Conservation (phyloP, 2,113 vertebrate genomes). For the Marcusenius ussheri region DNA sequence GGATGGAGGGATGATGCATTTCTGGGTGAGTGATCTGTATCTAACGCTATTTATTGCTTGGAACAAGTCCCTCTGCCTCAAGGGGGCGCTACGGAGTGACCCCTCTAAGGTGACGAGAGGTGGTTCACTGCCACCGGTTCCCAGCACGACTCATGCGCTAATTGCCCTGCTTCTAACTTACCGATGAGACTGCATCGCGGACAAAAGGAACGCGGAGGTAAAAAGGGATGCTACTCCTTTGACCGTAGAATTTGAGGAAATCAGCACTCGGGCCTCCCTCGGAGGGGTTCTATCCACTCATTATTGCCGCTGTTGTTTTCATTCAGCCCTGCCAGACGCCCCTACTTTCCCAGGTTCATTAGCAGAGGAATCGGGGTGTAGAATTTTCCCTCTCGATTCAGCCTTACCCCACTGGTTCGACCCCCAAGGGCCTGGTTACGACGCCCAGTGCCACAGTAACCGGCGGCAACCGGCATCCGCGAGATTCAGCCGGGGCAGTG, state of each 20-base stretch:
- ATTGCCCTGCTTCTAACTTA: background rate
- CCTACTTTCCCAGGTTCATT: background rate
- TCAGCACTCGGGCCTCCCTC: background rate
- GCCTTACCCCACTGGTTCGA: background rate
- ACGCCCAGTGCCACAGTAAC: background rate
- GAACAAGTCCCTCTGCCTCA: background rate
- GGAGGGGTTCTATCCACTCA: background rate
- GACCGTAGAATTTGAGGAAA: background rate
- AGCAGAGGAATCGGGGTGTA: background rate
- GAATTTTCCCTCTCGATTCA: background rate
- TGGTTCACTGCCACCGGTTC: background rate
- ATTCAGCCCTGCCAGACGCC: background rate
- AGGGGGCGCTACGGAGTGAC: background rate
- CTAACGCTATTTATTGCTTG: too few relatives aligned
- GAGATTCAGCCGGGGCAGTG: background rate
- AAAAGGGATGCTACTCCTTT: background rate
- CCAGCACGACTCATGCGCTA: background rate
- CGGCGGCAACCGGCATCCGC: background rate
- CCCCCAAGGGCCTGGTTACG: background rate
- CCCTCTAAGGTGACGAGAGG: background rate
- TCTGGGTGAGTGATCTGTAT: background rate
- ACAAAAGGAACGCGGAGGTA: background rate
- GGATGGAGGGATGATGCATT: constrained; percentile 39
- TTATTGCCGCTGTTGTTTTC: background rate
- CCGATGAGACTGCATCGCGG: background rate